phyloP scores from a whole-genome alignment of 2,113 vertebrate genomes.

The Solea senegalensis region DNA sequence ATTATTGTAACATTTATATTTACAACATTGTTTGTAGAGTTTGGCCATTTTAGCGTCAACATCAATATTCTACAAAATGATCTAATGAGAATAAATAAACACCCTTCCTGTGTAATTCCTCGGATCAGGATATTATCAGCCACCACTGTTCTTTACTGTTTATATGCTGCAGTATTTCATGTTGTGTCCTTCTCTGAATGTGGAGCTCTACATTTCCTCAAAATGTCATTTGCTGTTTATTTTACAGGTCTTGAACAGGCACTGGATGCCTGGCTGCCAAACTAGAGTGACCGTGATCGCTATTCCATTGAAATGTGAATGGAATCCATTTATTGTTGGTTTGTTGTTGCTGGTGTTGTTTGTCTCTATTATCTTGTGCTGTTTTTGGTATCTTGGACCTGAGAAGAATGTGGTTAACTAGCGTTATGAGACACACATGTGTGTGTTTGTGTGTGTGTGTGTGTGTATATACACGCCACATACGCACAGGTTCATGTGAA shows the following conservation, averaged over 20 bases:
- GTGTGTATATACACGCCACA: too few species aligned
- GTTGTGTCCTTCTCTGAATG: background rate
- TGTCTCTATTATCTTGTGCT: conserved; percentile 55
- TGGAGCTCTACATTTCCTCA: background rate
- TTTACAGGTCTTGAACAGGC: conserved; percentile 77
- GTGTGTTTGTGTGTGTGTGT: background rate
- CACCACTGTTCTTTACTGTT: background rate
- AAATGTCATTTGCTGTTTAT: conserved; percentile 27
- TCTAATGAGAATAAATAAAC: too few species aligned
- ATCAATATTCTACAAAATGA: too few species aligned
- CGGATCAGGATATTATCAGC: too few species aligned
- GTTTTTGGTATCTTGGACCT: conserved; percentile 48
- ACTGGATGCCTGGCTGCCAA: conserved; percentile 40
- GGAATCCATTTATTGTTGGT: conserved; percentile 65
- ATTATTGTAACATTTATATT: too few species aligned
- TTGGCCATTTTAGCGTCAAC: too few species aligned
- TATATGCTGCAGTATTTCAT: background rate
- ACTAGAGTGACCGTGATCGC: conserved; percentile 55
- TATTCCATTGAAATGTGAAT: conserved; percentile 82
- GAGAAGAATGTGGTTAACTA: conserved; percentile 18
- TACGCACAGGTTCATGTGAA: background rate
- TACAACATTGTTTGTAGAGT: too few species aligned
- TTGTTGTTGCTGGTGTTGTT: conserved; percentile 49
- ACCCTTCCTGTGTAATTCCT: too few species aligned
- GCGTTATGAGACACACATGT: conserved; percentile 26